phyloP scores from a whole-genome alignment of 2,888 invertebrate genomes.

The Adineta ricciae region DNA sequence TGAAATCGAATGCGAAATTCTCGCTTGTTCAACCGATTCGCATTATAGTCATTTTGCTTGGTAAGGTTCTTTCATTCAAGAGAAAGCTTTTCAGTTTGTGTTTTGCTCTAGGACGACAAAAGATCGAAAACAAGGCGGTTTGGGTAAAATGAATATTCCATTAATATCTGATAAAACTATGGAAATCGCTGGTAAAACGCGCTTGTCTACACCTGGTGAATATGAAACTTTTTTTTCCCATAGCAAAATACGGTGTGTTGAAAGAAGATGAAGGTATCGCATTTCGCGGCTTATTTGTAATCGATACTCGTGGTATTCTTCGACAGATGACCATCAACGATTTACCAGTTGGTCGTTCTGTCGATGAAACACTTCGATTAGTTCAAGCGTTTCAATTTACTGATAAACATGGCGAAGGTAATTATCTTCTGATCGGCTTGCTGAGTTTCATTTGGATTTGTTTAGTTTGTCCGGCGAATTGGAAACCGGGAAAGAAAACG shows the following conservation, averaged over 20 bases:
- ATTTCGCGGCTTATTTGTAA: slow-evolving; percentile 79
- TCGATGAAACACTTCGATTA: slow-evolving; percentile 82
- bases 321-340: slow-evolving; percentile 93
- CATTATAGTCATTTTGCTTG: slow-evolving; percentile 94
- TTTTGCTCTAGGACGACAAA: slow-evolving; percentile 61
- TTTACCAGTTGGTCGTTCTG: slow-evolving; percentile 80
- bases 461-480: slow-evolving; percentile 75
- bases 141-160: slow-evolving; percentile 77
- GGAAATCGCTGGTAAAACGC: slow-evolving; percentile 68
- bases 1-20: slow-evolving; percentile 70
- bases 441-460: neutral
- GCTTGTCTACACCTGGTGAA: neutral
- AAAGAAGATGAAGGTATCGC: slow-evolving; percentile 33
- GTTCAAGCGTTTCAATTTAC: slow-evolving; percentile 95
- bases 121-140: slow-evolving; percentile 78
- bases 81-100: too few species aligned
- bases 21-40: slow-evolving; percentile 88
- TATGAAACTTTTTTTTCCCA: neutral
- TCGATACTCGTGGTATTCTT: slow-evolving; percentile 72
- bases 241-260: slow-evolving; percentile 39
- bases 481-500: slow-evolving; percentile 85
- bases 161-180: slow-evolving; percentile 81
- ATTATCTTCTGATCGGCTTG: neutral
- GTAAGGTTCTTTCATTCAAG: slow-evolving; percentile 50
- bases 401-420: slow-evolving; percentile 75